Evolutionary conservation across 1,140 invertebrate genomes (phyloP), one percentile per base, ranked within the genome.

Genomic region (Leucophenga varia): DNA sequence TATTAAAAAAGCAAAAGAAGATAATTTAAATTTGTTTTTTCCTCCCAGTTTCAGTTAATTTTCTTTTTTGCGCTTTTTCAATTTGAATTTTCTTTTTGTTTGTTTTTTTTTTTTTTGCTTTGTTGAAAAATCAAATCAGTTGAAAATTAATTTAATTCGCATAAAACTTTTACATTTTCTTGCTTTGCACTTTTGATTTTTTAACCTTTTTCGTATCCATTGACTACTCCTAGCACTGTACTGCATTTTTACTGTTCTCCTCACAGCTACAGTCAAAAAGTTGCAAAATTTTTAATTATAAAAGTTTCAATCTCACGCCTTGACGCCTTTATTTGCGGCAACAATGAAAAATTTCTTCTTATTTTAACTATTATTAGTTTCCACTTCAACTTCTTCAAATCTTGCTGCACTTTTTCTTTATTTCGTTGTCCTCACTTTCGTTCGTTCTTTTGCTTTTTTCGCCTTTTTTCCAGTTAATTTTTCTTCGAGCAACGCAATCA

Each of bases 131-230:
- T 67, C 63, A 67, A 68, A 67, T 67, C 63, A 63, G 63, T 47
- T 67, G 63, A 67, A 67, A 67, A 63, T 67, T 67, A 67, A 67
- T 67, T 67, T 67, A 67, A 67, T 67, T 67, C 63, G 46, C 59
- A 63, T 56, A 38, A 61, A 67, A 67, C 36, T 59, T 67, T 61
- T 39, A 10, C 22, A 25, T 10, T 25, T 25, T 35, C 32, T 16
- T 35, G 6, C 12, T 16, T 35, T 35, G 31, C 13, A 35, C 48
- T 58, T 55, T 45, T 41, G 35, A n/a, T 40, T 45, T 31, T 31
- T 34, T 17, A 31, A 50, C 35, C 35, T 39, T 39, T 39, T 39
- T 2, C 13, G 12, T 13, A 8, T 35, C n/a, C 32, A 6, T 35
- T 37, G 25, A 14, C 8, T 17, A 38, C 2, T 28, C 20, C 12